Percentiles rank a stretch among this genome's conserved stretches.
phyloP scores from a whole-genome alignment of 2,113 vertebrate genomes.

The Isichthys henryi region DNA sequence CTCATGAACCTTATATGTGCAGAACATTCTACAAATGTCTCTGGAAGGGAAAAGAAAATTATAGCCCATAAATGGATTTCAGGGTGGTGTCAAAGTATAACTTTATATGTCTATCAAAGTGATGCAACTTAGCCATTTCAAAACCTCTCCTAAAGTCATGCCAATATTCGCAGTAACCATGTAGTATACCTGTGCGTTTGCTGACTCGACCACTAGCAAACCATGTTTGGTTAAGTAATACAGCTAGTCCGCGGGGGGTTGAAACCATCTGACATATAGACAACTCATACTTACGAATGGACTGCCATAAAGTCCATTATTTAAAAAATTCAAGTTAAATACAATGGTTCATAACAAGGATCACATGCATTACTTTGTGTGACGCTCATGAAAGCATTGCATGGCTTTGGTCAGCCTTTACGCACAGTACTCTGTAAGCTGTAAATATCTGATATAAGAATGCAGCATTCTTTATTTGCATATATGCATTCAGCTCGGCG shows the following conservation, averaged over 20 bases:
- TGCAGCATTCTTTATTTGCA: not conserved
- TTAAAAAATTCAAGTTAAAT: not conserved
- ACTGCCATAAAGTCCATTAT: not conserved
- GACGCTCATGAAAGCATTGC: not conserved
- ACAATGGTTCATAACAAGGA: not conserved
- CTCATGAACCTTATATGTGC: not conserved
- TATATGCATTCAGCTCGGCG: not conserved
- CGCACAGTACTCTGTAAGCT: not conserved
- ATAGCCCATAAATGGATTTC: not conserved
- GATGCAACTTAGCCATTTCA: not conserved
- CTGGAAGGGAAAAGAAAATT: not conserved
- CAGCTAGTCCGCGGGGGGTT: not conserved
- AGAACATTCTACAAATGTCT: not conserved
- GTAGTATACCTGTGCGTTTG: not conserved
- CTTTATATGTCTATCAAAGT: not conserved
- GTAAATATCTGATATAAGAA: not conserved
- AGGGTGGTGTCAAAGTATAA: not conserved
- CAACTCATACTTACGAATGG: not conserved
- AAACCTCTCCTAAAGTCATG: not conserved
- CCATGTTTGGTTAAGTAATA: not conserved
- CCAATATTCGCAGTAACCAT: not conserved
- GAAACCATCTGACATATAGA: not conserved
- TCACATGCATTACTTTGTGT: not conserved
- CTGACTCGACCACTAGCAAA: not conserved
- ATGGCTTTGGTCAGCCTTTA: not conserved